Evolutionary conservation across 2,888 invertebrate genomes (phyloP).

Genomic region (Cerceris ruficornis): DNA sequence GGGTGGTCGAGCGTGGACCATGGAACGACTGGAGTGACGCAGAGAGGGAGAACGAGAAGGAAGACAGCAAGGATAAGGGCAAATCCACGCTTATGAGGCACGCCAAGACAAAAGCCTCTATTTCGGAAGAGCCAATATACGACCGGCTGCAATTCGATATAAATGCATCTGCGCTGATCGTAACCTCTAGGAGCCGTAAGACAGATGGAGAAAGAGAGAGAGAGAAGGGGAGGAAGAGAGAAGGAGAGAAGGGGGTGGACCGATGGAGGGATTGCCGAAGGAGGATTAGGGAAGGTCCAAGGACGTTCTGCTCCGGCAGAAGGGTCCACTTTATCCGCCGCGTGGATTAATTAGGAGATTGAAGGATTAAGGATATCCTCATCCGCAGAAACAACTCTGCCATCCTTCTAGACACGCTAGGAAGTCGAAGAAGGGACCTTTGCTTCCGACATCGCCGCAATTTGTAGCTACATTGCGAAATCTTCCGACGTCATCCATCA

Average conservation of each 20-base stretch:
- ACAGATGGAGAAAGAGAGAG: constrained; percentile 15
- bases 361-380: constrained; percentile 46
- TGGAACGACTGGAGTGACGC: constrained; percentile 53
- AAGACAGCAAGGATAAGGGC: constrained; percentile 72
- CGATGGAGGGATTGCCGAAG: constrained; percentile 36
- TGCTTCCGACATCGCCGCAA: neutral
- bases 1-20: constrained; percentile 77
- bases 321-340: constrained; percentile 63
- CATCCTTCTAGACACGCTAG: neutral
- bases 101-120: constrained; percentile 80
- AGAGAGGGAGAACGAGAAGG: constrained; percentile 39
- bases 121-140: constrained; percentile 76
- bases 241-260: neutral
- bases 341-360: constrained; percentile 70
- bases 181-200: constrained; percentile 62
- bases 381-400: constrained; percentile 48
- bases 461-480: neutral
- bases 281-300: constrained; percentile 73
- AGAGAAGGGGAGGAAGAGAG: constrained; percentile 15
- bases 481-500: too few relatives aligned
- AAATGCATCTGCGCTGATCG: constrained; percentile 75
- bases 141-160: constrained; percentile 76
- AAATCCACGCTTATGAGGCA: constrained; percentile 80
- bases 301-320: constrained; percentile 64
- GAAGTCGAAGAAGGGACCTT: neutral